Conservation (phyloP, 2,888 invertebrate genomes). For the Hecatera dysodea region DNA sequence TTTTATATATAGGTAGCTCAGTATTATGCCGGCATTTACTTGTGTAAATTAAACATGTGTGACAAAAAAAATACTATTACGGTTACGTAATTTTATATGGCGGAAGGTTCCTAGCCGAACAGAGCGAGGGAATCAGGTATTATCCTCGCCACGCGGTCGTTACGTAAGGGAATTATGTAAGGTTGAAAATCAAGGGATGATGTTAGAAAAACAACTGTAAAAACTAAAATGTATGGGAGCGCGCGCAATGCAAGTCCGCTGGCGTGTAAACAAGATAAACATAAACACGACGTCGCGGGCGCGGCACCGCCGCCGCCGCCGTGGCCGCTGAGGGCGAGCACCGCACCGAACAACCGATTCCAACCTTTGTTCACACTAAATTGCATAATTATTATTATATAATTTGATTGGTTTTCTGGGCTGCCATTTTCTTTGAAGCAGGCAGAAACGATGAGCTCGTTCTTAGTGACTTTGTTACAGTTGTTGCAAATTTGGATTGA, state of each 20-base stretch:
- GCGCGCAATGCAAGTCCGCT: constrained; percentile 49
- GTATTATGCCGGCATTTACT: constrained; percentile 34
- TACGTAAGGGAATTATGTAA: constrained; percentile 86
- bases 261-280: constrained; percentile 66
- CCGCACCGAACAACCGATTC: constrained; percentile 21
- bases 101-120: constrained; percentile 56
- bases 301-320: constrained; percentile 21
- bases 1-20: neutral
- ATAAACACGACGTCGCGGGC: constrained; percentile 57
- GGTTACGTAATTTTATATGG: constrained; percentile 69
- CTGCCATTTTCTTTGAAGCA: constrained; percentile 13
- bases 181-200: constrained; percentile 71
- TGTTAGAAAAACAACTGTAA: constrained; percentile 45
- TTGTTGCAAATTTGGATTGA: constrained; percentile 40
- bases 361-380: constrained; percentile 57
- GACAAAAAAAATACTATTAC: constrained; percentile 55
- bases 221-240: constrained; percentile 37
- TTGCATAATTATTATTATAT: constrained; percentile 63
- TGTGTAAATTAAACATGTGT: constrained; percentile 33
- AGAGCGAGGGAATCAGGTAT: constrained; percentile 47
- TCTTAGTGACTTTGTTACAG: constrained; percentile 33
- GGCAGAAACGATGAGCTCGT: constrained; percentile 21
- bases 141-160: constrained; percentile 78
- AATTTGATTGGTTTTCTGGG: constrained; percentile 44
- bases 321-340: constrained; percentile 38